phyloP scores from a whole-genome alignment of 2,113 vertebrate genomes.

The Malurus elegans region DNA sequence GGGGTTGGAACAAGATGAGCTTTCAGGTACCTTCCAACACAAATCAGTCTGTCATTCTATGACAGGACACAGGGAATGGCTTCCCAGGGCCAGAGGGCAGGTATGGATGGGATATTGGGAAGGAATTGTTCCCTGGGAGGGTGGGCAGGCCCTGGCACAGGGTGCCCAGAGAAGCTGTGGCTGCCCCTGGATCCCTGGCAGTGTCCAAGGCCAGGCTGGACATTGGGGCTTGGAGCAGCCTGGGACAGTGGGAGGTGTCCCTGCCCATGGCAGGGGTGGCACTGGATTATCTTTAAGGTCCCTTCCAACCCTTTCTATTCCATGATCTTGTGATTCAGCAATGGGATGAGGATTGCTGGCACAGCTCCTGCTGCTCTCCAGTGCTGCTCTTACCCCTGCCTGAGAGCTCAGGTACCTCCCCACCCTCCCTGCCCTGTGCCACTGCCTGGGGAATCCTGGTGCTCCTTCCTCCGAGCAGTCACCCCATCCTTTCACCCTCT shows the following conservation, averaged over 20 bases:
- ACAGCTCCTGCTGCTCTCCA: neutral
- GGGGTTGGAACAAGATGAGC: neutral
- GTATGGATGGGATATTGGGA: accelerated
- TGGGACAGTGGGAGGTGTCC: neutral
- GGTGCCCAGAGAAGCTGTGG: neutral
- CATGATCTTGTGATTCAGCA: neutral
- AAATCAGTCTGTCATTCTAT: neutral
- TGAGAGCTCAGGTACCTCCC: too few species aligned
- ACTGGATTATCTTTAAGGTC: accelerated
- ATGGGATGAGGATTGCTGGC: neutral
- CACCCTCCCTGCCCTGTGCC: neutral
- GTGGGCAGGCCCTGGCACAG: neutral
- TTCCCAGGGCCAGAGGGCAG: neutral
- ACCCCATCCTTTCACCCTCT: accelerated
- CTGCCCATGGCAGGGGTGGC: neutral
- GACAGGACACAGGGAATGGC: neutral
- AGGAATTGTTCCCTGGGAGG: neutral
- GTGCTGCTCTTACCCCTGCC: neutral
- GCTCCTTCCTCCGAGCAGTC: neutral
- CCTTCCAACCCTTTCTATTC: neutral
- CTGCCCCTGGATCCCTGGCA: neutral
- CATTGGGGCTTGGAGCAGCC: neutral
- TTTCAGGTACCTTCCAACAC: neutral
- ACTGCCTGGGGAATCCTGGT: neutral
- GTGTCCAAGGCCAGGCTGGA: neutral